Base-by-base conservation (phyloP, 2,797 vertebrate genomes). In the Limnodromus scolopaceus region DNA sequence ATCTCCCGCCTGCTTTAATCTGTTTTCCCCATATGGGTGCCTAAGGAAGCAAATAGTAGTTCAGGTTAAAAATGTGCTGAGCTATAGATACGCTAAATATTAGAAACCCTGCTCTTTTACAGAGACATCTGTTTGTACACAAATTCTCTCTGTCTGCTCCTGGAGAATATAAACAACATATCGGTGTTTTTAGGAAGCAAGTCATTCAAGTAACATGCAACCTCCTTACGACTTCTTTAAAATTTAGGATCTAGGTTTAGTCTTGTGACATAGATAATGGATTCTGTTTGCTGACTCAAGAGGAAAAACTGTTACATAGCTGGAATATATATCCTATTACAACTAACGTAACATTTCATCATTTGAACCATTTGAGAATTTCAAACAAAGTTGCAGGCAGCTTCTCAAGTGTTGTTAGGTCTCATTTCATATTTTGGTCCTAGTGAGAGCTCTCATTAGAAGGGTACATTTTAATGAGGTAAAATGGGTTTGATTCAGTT, bases 121-220 rank as follows among this genome's bases (percentile, higher is more conserved):
- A 63, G n/a, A 87, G 27, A 64, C 78, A 58, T 77, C 81, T 95
- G 23, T 91, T 92, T 92, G 86, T 89, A 90, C 43, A 95, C 82
- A 97, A 95, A 72, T 78, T 75, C 71, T 84, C 82, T 88, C 39
- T 82, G 68, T 74, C 65, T 90, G 58, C 58, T 92, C 88, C 92
- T 68, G 60, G 58, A 94, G 78, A 96, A 95, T 91, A 88, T 95
- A 95, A 96, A 95, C 25, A n/a, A 77, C 18, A 5, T 92, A 84
- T 94, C 16, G 20, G 63, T 90, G 84, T 48, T 97, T 96, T 81
- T 69, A 82, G 91, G 96, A 97, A 96, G 48, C 58, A 34, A 97
- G 63, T 83, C 28, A 11, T 91, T 94, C 92, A 80, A 81, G 64
- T 93, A 97, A 84, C 74, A 53, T 60, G 70, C 66, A 80, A 95